Evolutionary conservation across 2,113 vertebrate genomes (phyloP).

Genomic region (Taurulus bubalis): DNA sequence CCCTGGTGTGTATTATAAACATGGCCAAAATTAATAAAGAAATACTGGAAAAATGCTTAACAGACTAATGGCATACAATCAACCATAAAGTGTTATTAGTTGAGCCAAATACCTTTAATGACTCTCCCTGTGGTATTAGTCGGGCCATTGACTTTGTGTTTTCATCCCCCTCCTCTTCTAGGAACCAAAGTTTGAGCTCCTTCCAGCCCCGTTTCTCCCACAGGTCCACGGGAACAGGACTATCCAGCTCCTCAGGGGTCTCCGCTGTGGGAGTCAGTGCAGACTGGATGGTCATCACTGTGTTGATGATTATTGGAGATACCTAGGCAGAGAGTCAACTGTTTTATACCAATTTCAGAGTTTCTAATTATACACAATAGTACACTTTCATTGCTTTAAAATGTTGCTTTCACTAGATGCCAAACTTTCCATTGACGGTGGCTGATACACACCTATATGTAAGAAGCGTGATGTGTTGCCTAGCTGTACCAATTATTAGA

Average conservation of each 20-base stretch:
- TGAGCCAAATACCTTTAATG: conserved; percentile 80
- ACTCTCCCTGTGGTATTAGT: conserved; percentile 89
- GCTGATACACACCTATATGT: neutral
- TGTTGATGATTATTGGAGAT: conserved; percentile 98
- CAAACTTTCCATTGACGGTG: neutral
- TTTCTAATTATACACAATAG: neutral
- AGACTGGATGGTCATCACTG: conserved; percentile 95
- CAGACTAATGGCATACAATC: neutral
- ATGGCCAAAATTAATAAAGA: neutral
- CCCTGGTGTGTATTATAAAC: neutral
- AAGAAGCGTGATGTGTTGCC: too few species aligned
- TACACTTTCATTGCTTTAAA: neutral
- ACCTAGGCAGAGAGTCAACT: conserved; percentile 82
- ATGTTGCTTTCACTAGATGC: neutral
- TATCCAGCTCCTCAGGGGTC: conserved; percentile 83
- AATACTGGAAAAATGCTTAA: neutral
- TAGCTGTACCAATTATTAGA: neutral
- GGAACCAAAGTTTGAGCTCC: conserved; percentile 94
- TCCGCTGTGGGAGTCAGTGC: conserved; percentile 89
- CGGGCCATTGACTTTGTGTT: conserved; percentile 71
- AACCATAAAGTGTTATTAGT: neutral
- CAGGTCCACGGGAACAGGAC: conserved; percentile 86
- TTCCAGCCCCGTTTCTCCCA: conserved; percentile 91
- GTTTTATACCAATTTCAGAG: conserved; percentile 2
- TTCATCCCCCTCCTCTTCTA: conserved; percentile 89